Conservation (phyloP, 2,113 vertebrate genomes). For the Pterocles gutturalis region DNA sequence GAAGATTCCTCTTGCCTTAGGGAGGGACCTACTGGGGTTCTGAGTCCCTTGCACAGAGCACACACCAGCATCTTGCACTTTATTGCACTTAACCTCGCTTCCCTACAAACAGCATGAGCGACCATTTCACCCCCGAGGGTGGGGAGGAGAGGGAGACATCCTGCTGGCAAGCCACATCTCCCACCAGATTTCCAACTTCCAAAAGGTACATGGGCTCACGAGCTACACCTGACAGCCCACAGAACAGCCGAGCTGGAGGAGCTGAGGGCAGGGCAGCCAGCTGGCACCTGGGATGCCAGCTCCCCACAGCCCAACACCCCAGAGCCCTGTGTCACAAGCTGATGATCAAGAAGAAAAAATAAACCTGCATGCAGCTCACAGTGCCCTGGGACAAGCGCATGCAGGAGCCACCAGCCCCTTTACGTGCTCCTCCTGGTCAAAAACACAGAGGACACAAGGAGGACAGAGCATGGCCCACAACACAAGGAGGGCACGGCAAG, state of each 20-base stretch:
- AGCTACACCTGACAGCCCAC: rapidly evolving
- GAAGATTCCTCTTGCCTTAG: not conserved
- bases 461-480: not conserved
- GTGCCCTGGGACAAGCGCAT: not conserved
- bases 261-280: not conserved
- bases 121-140: not conserved
- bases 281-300: not conserved
- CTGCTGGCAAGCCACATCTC: not conserved
- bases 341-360: not conserved
- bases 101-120: rapidly evolving
- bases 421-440: rapidly evolving
- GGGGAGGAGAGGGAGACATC: not conserved
- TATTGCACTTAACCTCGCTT: rapidly evolving
- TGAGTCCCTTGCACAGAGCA: not conserved
- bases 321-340: not conserved
- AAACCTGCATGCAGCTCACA: not conserved
- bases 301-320: not conserved
- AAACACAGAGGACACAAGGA: not conserved
- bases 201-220: rapidly evolving
- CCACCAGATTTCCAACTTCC: not conserved
- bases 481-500: rapidly evolving
- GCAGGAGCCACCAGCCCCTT: not conserved
- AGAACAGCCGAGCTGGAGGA: not conserved
- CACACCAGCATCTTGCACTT: not conserved
- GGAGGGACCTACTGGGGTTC: rapidly evolving